Percentiles rank a stretch among this genome's conserved stretches.
These are phyloP conservation scores for Scartelaos histophorus DNA, from an alignment of 2,113 vertebrate genomes.

Conservation along the genomic window DNA sequence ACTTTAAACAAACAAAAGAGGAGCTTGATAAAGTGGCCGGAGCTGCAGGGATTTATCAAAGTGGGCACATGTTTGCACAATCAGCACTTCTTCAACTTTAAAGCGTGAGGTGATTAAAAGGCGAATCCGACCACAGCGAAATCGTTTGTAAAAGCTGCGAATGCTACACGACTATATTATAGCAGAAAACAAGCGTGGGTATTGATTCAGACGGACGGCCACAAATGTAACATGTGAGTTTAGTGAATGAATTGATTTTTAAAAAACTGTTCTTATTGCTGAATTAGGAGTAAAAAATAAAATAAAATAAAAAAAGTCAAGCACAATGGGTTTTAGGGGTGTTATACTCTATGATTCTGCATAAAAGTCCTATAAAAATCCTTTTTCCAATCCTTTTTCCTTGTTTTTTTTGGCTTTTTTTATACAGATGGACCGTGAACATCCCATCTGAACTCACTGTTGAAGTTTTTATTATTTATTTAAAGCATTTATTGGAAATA, in stretches of 20 bases:
- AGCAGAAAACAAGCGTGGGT: not conserved
- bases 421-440: too few species aligned
- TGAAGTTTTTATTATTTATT: too few species aligned
- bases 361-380: too few species aligned
- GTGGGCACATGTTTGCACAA: not conserved
- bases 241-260: not conserved
- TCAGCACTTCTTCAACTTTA: slow-evolving; percentile 4
- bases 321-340: too few species aligned
- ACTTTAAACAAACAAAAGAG: not conserved
- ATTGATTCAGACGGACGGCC: not conserved
- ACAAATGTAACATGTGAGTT: not conserved
- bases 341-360: too few species aligned
- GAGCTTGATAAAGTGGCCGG: not conserved
- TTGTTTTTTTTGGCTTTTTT: too few species aligned
- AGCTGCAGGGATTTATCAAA: not conserved
- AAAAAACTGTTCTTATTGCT: too few species aligned
- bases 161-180: not conserved
- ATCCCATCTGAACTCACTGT: too few species aligned
- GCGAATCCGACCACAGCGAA: not conserved
- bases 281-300: too few species aligned
- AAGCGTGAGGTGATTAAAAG: slow-evolving; percentile 2
- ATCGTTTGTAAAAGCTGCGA: not conserved
- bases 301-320: too few species aligned
- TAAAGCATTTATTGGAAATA: too few species aligned
- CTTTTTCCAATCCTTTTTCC: too few species aligned